Evolutionary conservation across 2,113 vertebrate species (phyloP), one percentile per base, ranked within the genome.

Genomic region (Himantopus leucocephalus): DNA sequence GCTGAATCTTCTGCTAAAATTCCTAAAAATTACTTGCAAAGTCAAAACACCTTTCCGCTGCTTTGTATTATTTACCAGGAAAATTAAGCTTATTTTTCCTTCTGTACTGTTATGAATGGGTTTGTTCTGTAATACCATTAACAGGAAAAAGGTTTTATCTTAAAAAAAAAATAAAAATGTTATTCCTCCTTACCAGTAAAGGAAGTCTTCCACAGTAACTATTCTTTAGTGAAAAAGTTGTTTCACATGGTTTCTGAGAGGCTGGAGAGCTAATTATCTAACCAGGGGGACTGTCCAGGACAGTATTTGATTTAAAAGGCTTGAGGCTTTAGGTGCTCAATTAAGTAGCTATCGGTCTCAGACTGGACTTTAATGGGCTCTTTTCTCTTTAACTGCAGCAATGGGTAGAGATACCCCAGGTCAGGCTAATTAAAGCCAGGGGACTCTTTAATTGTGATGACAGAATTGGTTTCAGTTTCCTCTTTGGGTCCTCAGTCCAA

Each of bases 391-490:
- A 99, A 99, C 99, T 99, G 98, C 97, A 98, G 98, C 98, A 98
- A 98, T 77, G 96, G 98, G 97, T 97, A 99, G 98, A 98, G 98
- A 99, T 98, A 99, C 98, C 98, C 98, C 97, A 97, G 99, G 99
- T 99, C 99, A 98, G 98, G 98, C 98, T 99, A 99, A 99, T 99
- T 99, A 99, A 99, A 98, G 98, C 98, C 99, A 98, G 98, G 99
- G 99, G 99, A 99, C 98, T 99, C 98, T 99, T 99, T 99, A 99
- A 99, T 99, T 99, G 98, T 98, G 98, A 98, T 99, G 99, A 99
- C 99, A 99, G 98, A 98, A 99, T 98, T 98, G 98, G 98, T 99
- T 99, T 99, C 98, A 98, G 98, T 98, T 98, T 98, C 97, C 97
- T 98, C 97, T 98, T 97, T 97, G 98, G 98, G 98, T 98, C 97